Evolutionary conservation across 2,113 vertebrate species (phyloP), one percentile per base, ranked within the genome.

Genomic region (Paramisgurnus dabryanus): DNA sequence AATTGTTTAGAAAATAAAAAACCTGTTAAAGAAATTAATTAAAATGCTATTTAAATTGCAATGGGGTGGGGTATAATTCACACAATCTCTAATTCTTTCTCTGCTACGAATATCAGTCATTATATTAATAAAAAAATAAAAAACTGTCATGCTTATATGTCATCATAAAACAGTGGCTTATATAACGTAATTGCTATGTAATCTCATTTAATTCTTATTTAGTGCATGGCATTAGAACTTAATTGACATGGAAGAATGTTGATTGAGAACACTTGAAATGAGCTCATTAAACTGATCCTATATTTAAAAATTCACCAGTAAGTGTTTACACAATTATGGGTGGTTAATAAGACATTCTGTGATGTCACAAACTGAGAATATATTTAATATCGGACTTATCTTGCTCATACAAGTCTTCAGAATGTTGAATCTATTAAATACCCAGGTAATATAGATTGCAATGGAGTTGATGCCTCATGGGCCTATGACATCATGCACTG

Each of bases 201-300:
- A 79, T 71, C 18, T 64, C 7, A 61, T 71, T 55, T 70, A 18
- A 60, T 47, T 9, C 47, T 17, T 63, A 55, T 80, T 40, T 80
- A 64, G 7, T 45, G 55, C 57, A 61, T 61, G 71, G n/a, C 40
- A 45, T 77, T 77, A 77, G 66, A 63, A 40, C 18, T 27, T 55
- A 77, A 77, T 77, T 55, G 63, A 63, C 63, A 67, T 27, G 4
- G 63, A 47, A 40, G 61, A 66, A 63, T 7, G 40, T 12, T 40
- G 45, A 76, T 53, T 27, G 13, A 34, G 74, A 76, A 50, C 0
- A 12, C 66, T 63, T 77, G 27, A 66, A 66, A 66, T 55, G 27
- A 66, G 61, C 47, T 66, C 9, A 66, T 65, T 55, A 66, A 5
- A 40, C 34, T 22, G 45, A 40, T 65, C 65, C 39, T 53, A 17